Evolutionary conservation across 2,888 invertebrate genomes (phyloP).

Genomic region (Caenorhabditis angaria): DNA sequence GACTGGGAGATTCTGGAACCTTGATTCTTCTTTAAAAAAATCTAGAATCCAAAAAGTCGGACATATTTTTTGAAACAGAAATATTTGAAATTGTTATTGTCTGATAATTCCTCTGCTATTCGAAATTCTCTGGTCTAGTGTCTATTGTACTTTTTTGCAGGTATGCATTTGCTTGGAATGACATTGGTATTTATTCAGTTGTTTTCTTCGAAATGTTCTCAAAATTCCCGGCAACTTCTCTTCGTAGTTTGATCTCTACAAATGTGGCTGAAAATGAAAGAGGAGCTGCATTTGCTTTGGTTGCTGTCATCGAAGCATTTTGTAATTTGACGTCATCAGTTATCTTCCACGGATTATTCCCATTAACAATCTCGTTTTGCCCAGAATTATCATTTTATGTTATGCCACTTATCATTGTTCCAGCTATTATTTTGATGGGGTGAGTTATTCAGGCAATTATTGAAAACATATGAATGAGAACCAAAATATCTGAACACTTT

Average conservation of each 20-base stretch:
- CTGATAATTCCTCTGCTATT: too few species aligned
- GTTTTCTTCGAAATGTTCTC: slow-evolving; percentile 53
- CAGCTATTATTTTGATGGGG: slow-evolving; percentile 43
- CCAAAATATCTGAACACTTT: slow-evolving; percentile 8
- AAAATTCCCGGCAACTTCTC: slow-evolving; percentile 50
- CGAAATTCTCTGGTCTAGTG: background rate
- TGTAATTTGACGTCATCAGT: slow-evolving; percentile 49
- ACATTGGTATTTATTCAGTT: slow-evolving; percentile 27
- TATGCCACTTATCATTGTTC: slow-evolving; percentile 45
- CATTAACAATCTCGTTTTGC: slow-evolving; percentile 47
- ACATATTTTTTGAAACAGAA: too few species aligned
- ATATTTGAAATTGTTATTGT: too few species aligned
- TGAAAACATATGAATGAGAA: background rate
- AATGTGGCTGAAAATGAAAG: slow-evolving; percentile 40
- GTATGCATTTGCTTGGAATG: slow-evolving; percentile 27
- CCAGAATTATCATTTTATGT: slow-evolving; percentile 55
- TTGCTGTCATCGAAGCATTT: slow-evolving; percentile 49
- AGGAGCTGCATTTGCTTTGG: slow-evolving; percentile 47
- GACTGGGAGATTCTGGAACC: too few species aligned
- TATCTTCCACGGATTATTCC: slow-evolving; percentile 52
- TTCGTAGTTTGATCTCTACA: slow-evolving; percentile 49
- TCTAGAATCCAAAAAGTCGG: too few species aligned
- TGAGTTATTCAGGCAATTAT: too few species aligned
- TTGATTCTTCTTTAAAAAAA: too few species aligned
- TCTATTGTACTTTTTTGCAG: slow-evolving; percentile 19